Evolutionary conservation across 2,888 invertebrate genomes (phyloP), one percentile per base, ranked within the genome.

Genomic region (Prosapia bicincta): DNA sequence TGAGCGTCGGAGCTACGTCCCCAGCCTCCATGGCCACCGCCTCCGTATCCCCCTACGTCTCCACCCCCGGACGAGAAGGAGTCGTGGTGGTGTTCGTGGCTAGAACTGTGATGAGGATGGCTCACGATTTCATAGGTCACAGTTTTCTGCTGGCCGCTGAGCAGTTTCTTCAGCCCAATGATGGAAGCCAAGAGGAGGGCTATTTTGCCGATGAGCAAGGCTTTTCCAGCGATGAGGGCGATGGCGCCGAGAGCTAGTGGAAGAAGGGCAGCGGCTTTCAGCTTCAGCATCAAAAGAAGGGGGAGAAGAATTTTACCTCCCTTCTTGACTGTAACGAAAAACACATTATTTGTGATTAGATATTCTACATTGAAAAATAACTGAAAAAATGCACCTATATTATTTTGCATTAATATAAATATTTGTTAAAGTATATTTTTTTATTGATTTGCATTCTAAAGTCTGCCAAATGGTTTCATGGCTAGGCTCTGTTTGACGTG

Each of bases 91-190:
- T 90, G 89, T 78, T 90, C 89, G 83, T 91, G 90, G 82, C 90
- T 89, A 79, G 90, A 87, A 78, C 90, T 88, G 84, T 94, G 93
- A 82, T 94, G 94, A 73, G 94, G 94, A 84, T 95, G 95, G 0
- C 93, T 90, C 0, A 95, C 93, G 38, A 95, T 94, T 84, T 95
- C 95, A 83, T 95, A 95, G 3, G 95, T 95, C 79, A 95, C 95
- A 83, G 94, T 94, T 83, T 94, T 95, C 85, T 93, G 92, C 83
- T 92, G 91, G 1, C 85, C 84, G 72, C 92, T 91, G 80, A 95
- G 85, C 71, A 95, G 86, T 84, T 95, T 95, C 88, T 94, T 94
- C 84, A 95, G 85, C 2, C 94, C 94, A 82, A 95, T 94, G 77
- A 95, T 92, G 72, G 93, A 92, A 0, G 94, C 93, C 69, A 95